Conservation (phyloP, 2,113 vertebrate genomes). For the Halcyon malimbica region DNA sequence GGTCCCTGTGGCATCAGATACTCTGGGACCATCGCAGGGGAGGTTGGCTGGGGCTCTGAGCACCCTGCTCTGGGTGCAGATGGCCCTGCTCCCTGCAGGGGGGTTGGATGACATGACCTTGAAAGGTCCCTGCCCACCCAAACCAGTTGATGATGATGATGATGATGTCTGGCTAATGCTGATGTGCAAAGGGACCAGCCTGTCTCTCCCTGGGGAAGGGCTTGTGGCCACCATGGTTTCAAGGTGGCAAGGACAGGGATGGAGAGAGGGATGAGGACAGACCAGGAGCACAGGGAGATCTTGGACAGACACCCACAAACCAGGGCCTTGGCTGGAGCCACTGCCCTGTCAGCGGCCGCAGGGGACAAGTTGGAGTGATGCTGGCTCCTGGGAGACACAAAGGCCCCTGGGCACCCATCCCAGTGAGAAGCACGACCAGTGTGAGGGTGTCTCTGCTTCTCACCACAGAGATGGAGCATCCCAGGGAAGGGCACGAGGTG, state of each 20-base stretch:
- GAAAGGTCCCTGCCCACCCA: neutral
- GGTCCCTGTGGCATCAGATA: accelerated
- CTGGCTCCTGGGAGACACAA: neutral
- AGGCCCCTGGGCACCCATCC: neutral
- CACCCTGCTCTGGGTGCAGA: neutral
- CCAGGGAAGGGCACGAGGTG: neutral
- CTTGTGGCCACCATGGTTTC: accelerated
- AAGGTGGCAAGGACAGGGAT: neutral
- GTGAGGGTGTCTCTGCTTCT: neutral
- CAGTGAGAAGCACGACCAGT: neutral
- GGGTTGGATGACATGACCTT: too few species aligned
- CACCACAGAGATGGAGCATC: accelerated
- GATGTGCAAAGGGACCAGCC: neutral
- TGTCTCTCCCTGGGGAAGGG: neutral
- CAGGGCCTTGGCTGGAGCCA: neutral
- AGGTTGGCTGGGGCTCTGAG: neutral
- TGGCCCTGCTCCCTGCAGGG: too few species aligned
- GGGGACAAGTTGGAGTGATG: neutral
- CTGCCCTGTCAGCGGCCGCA: neutral
- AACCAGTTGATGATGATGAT: neutral
- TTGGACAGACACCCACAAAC: neutral
- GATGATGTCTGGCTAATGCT: neutral
- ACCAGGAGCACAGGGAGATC: neutral
- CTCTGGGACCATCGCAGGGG: neutral
- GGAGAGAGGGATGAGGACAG: neutral